Evolutionary conservation across 2,797 vertebrate genomes (phyloP).

Genomic region (Notamacropus eugenii): DNA sequence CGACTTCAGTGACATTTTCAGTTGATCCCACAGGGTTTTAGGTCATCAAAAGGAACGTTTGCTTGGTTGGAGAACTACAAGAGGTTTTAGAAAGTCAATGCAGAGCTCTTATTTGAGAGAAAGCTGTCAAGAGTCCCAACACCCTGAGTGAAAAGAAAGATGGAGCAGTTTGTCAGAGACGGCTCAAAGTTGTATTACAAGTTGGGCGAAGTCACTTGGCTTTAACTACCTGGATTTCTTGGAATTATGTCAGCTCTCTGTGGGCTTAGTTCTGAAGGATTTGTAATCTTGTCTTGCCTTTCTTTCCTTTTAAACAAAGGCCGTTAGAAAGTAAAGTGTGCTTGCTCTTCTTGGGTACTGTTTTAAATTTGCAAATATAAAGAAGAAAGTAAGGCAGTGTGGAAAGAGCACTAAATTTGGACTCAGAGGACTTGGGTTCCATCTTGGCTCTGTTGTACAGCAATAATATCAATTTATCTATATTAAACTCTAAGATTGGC

Average conservation of each 20-base stretch:
- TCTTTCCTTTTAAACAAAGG: conserved; percentile 11
- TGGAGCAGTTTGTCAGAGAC: background rate
- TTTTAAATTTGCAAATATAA: background rate
- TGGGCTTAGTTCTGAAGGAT: rapidly evolving
- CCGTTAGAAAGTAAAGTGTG: background rate
- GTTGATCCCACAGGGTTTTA: background rate
- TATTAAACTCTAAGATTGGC: background rate
- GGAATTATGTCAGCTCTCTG: background rate
- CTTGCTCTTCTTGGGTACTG: conserved; percentile 5
- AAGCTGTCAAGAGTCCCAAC: background rate
- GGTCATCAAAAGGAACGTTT: background rate
- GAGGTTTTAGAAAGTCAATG: background rate
- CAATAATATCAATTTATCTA: background rate
- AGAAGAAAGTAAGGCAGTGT: background rate
- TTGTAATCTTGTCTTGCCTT: background rate
- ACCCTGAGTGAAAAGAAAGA: background rate
- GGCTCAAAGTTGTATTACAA: conserved; percentile 48
- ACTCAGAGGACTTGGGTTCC: background rate
- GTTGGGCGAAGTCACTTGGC: conserved; percentile 53
- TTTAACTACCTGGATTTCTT: background rate
- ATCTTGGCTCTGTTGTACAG: background rate
- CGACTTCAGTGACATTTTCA: background rate
- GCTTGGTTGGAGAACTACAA: background rate
- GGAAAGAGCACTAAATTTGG: background rate
- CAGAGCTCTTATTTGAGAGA: background rate